Conservation (phyloP, 2,888 invertebrate genomes). For the Dasysyrphus tricinctus region DNA sequence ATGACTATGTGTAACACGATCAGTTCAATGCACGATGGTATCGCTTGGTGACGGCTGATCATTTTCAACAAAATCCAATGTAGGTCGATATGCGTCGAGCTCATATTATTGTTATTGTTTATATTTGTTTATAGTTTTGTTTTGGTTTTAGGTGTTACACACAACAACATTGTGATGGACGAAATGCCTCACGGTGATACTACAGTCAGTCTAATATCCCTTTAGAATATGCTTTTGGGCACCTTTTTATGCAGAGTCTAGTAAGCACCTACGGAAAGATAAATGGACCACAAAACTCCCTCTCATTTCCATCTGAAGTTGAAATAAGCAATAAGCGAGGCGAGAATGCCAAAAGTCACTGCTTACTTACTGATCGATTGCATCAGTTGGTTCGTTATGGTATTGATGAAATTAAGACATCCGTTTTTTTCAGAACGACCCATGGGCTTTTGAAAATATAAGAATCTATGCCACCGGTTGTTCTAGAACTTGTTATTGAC, state of each 20-base stretch:
- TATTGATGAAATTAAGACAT: conserved; percentile 95
- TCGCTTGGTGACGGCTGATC: no score
- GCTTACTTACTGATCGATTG: conserved; percentile 95
- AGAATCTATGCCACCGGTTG: conserved; percentile 97
- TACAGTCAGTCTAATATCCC: conserved; percentile 99
- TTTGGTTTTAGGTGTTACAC: no score
- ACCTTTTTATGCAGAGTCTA: conserved; percentile 99
- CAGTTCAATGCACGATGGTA: no score
- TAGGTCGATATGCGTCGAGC: no score
- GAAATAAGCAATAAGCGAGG: no score
- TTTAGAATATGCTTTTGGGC: conserved; percentile 99
- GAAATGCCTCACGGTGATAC: conserved; percentile 99
- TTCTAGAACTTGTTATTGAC: conserved; percentile 97
- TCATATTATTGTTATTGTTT: no score
- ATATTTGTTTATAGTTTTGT: no score
- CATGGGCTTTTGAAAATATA: conserved; percentile 98
- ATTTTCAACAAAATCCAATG: no score
- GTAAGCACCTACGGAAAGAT: conserved; percentile 99
- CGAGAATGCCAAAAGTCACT: conserved; percentile 92
- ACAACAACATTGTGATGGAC: conserved; percentile 99
- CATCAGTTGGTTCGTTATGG: conserved; percentile 95
- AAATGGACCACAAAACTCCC: conserved; percentile 98
- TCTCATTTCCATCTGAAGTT: conserved; percentile 97
- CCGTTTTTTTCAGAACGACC: conserved; percentile 97
- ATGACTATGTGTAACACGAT: no score